phyloP scores from a whole-genome alignment of 2,888 invertebrate species.

The Gnatocerus cornutus region DNA sequence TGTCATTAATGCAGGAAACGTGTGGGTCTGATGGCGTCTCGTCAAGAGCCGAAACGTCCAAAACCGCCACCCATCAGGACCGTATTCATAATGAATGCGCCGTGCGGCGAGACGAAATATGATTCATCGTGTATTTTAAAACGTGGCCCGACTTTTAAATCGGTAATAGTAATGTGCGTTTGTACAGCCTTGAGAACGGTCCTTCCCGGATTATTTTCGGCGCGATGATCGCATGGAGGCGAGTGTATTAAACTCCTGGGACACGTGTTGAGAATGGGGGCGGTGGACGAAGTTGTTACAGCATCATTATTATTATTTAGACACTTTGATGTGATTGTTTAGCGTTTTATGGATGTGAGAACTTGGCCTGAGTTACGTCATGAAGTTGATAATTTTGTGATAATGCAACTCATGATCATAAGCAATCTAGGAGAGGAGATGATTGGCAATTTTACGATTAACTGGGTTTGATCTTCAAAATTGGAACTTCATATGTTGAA shows the following conservation, averaged over 20 bases:
- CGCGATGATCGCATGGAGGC: constrained; percentile 26
- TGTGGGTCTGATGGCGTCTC: constrained; percentile 14
- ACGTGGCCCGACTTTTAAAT: constrained; percentile 20
- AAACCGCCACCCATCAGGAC: constrained; percentile 17
- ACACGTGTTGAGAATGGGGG: constrained; percentile 15
- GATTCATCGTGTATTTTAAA: constrained; percentile 12
- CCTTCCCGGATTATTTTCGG: constrained; percentile 44
- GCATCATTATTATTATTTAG: too few species aligned
- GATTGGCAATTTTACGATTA: too few species aligned
- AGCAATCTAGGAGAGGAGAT: too few species aligned
- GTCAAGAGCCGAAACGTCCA: constrained; percentile 12
- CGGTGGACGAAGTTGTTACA: too few species aligned
- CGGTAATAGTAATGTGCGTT: not conserved
- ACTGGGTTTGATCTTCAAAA: too few species aligned
- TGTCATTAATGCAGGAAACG: constrained; percentile 22
- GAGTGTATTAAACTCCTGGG: constrained; percentile 36
- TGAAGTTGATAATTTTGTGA: too few species aligned
- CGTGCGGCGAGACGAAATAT: constrained; percentile 7
- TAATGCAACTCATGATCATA: too few species aligned
- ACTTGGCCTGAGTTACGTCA: too few species aligned
- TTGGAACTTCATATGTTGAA: too few species aligned
- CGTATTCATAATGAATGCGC: constrained; percentile 12
- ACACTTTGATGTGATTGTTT: too few species aligned
- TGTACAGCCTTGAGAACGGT: constrained; percentile 29
- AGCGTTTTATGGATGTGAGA: too few species aligned